Conservation (phyloP, 2,113 vertebrate species). For the Mormyrus lacerda region DNA sequence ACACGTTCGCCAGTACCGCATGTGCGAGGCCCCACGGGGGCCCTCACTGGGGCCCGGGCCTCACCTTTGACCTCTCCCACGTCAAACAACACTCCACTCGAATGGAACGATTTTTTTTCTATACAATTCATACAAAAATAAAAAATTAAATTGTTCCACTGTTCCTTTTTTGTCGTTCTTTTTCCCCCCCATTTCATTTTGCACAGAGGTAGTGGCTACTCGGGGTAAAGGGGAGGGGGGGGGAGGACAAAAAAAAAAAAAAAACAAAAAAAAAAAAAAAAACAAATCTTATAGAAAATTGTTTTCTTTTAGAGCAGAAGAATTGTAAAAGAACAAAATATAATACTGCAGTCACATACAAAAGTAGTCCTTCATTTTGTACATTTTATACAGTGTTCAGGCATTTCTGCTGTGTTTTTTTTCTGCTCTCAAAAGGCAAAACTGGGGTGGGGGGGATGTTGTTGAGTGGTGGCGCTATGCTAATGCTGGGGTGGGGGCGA, state of each 20-base stretch:
- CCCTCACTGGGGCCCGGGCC: background rate
- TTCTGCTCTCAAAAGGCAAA: conserved; percentile 62
- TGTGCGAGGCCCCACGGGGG: conserved; percentile 8
- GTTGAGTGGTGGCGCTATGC: conserved; percentile 26
- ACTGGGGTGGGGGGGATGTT: conserved; percentile 37
- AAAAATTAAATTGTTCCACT: conserved; percentile 54
- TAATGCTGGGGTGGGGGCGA: conserved; percentile 35
- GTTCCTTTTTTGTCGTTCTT: conserved; percentile 31
- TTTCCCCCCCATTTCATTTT: conserved; percentile 46
- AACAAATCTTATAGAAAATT: conserved; percentile 68
- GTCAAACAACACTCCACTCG: conserved; percentile 39
- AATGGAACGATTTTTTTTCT: conserved; percentile 59
- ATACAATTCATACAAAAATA: conserved; percentile 66
- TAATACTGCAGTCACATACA: conserved; percentile 99
- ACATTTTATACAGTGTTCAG: conserved; percentile 90
- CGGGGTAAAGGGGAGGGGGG: conserved; percentile 42
- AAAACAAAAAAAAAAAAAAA: conserved; percentile 59
- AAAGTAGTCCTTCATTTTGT: conserved; percentile 98
- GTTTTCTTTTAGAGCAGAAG: conserved; percentile 53
- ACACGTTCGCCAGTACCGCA: conserved; percentile 41
- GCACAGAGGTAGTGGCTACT: conserved; percentile 72
- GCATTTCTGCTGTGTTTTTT: conserved; percentile 57
- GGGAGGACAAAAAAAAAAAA: conserved; percentile 46
- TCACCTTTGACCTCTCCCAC: background rate
- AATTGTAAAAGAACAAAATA: conserved; percentile 71